These are phyloP conservation scores for Ypsolopha scabrella DNA, from an alignment of 2,888 invertebrate species.

Conservation along the genomic window DNA sequence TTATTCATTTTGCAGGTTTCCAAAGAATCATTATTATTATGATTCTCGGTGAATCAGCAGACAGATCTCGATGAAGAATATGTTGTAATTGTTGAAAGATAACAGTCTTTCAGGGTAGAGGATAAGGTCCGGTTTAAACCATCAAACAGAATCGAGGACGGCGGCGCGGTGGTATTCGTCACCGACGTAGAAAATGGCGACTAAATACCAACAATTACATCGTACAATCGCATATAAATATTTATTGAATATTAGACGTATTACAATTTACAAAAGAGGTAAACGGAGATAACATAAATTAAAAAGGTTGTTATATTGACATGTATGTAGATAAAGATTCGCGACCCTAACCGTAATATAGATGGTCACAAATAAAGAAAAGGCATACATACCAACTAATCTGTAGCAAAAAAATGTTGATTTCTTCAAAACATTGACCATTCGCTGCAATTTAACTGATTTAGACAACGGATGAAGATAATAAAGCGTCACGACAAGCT, in stretches of 20 bases:
- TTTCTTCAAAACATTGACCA: slow-evolving; percentile 17
- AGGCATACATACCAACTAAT: slow-evolving; percentile 42
- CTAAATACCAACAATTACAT: slow-evolving; percentile 67
- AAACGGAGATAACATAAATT: no score
- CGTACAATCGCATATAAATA: slow-evolving; percentile 18
- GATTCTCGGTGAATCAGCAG: slow-evolving; percentile 60
- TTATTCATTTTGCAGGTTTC: not conserved
- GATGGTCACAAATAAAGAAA: slow-evolving; percentile 11
- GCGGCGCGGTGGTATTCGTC: slow-evolving; percentile 56
- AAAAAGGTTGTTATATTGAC: no score
- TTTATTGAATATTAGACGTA: no score
- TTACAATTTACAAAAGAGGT: no score
- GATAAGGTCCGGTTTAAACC: slow-evolving; percentile 54
- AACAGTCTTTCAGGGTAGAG: slow-evolving; percentile 46
- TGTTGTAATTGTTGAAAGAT: slow-evolving; percentile 26
- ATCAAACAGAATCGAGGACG: slow-evolving; percentile 52
- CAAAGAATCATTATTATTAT: slow-evolving; percentile 27
- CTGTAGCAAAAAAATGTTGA: slow-evolving; percentile 7
- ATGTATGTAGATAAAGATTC: slow-evolving; percentile 29
- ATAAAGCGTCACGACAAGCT: slow-evolving; percentile 53
- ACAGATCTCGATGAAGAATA: slow-evolving; percentile 41
- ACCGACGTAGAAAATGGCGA: slow-evolving; percentile 69
- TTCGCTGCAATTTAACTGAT: slow-evolving; percentile 22
- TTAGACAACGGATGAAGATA: slow-evolving; percentile 46
- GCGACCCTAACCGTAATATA: slow-evolving; percentile 17